Evolutionary conservation across 2,797 vertebrate genomes (phyloP).

Genomic region (Corythornis leucogaster): DNA sequence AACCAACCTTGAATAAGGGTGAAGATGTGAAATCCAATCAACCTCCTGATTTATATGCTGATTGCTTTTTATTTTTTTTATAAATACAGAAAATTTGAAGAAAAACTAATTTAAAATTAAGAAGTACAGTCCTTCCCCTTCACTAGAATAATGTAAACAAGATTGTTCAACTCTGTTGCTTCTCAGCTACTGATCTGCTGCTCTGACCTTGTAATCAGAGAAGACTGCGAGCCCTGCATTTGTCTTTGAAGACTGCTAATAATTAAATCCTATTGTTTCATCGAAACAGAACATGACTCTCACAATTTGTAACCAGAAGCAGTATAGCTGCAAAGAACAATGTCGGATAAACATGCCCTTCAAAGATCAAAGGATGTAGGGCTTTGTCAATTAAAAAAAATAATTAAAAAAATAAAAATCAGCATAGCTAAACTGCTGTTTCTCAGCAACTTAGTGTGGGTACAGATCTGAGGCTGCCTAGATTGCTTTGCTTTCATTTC

Average conservation of each 20-base stretch:
- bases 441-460: neutral
- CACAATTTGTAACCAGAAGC: conserved; percentile 63
- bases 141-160: neutral
- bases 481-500: conserved; percentile 45
- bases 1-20: neutral
- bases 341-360: conserved; percentile 69
- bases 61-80: neutral
- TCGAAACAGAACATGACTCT: conserved; percentile 61
- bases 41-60: neutral
- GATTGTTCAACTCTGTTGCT: neutral
- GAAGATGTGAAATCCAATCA: neutral
- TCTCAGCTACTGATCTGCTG: conserved; percentile 1
- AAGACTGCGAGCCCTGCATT: neutral
- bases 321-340: conserved; percentile 46
- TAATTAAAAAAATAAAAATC: neutral
- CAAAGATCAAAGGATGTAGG: conserved; percentile 58
- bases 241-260: conserved; percentile 64
- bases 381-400: conserved; percentile 43
- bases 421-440: conserved; percentile 25
- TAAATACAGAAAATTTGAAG: neutral
- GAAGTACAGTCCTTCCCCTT: neutral
- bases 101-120: neutral
- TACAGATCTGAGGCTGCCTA: conserved; percentile 40
- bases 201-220: conserved; percentile 51
- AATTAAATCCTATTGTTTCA: conserved; percentile 71